Evolutionary conservation across 2,797 vertebrate species (phyloP).

Genomic region (Sebastolobus alascanus): DNA sequence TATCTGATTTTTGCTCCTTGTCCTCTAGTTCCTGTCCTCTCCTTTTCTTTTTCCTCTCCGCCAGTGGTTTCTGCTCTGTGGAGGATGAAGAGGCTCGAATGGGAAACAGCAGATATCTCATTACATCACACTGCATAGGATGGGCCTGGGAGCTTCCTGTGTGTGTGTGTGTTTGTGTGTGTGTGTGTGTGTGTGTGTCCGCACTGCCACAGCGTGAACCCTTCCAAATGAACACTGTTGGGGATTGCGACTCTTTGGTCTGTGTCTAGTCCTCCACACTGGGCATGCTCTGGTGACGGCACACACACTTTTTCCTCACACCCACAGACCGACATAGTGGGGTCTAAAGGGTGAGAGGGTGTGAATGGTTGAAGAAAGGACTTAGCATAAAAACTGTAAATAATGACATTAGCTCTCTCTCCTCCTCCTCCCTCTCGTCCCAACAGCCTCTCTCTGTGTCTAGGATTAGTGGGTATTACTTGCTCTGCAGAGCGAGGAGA

Average conservation of each 20-base stretch:
- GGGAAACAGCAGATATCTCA: slow-evolving; percentile 76
- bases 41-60: slow-evolving; percentile 24
- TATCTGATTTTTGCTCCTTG: slow-evolving; percentile 38
- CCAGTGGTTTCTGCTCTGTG: slow-evolving; percentile 56
- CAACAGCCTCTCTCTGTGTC: slow-evolving; percentile 50
- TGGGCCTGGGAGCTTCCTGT: slow-evolving; percentile 61
- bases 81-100: slow-evolving; percentile 70
- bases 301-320: slow-evolving; percentile 4
- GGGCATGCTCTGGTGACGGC: slow-evolving; percentile 38
- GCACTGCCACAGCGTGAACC: slow-evolving; percentile 38
- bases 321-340: slow-evolving; percentile 10
- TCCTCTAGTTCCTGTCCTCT: slow-evolving; percentile 33
- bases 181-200: slow-evolving; percentile 38
- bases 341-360: slow-evolving; percentile 14
- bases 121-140: slow-evolving; percentile 75
- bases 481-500: slow-evolving; percentile 76
- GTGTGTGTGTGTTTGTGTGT: slow-evolving; percentile 39
- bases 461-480: slow-evolving; percentile 80
- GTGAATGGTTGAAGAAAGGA: slow-evolving; percentile 28
- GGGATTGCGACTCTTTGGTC: slow-evolving; percentile 67
- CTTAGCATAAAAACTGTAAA: slow-evolving; percentile 45
- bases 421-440: slow-evolving; percentile 22
- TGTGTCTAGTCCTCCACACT: slow-evolving; percentile 53
- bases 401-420: slow-evolving; percentile 41
- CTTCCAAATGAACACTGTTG: slow-evolving; percentile 78